Percentiles rank a stretch among this genome's conserved stretches.
Conservation (phyloP, 1,140 invertebrate species). For the Lepidostoma basale region DNA sequence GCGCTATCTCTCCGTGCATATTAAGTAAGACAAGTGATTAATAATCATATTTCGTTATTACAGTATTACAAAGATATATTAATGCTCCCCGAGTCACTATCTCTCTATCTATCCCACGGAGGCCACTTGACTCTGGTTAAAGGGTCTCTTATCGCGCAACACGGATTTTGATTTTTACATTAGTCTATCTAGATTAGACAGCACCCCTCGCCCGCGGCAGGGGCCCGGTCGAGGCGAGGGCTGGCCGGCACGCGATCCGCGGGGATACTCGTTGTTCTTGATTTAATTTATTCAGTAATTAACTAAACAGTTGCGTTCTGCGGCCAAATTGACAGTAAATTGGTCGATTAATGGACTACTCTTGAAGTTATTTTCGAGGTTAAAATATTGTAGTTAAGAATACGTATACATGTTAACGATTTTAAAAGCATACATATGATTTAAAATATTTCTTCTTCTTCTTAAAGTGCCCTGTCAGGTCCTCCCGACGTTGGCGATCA, state of each 20-base stretch:
- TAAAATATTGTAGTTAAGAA: too few species aligned
- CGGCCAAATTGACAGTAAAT: background rate
- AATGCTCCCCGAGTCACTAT: too few species aligned
- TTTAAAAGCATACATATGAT: too few species aligned
- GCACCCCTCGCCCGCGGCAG: background rate
- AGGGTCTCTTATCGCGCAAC: slow-evolving; percentile 26
- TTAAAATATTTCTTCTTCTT: too few species aligned
- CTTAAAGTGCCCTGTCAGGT: too few species aligned
- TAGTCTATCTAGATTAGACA: slow-evolving; percentile 39
- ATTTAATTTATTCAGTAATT: slow-evolving; percentile 11
- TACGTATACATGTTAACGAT: too few species aligned
- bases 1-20: too few species aligned
- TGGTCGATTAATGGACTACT: background rate
- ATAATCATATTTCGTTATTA: too few species aligned
- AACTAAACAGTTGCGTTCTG: slow-evolving; percentile 6
- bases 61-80: too few species aligned
- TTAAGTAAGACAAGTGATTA: too few species aligned
- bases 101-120: background rate
- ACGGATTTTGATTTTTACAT: slow-evolving; percentile 39
- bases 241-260: background rate
- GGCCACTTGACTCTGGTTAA: slow-evolving; percentile 30
- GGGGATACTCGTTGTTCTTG: background rate
- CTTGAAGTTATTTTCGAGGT: too few species aligned
- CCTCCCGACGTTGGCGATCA: too few species aligned
- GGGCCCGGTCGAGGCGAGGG: background rate